Base-by-base conservation (phyloP, 1,140 invertebrate species). In the Drosophila erecta region DNA sequence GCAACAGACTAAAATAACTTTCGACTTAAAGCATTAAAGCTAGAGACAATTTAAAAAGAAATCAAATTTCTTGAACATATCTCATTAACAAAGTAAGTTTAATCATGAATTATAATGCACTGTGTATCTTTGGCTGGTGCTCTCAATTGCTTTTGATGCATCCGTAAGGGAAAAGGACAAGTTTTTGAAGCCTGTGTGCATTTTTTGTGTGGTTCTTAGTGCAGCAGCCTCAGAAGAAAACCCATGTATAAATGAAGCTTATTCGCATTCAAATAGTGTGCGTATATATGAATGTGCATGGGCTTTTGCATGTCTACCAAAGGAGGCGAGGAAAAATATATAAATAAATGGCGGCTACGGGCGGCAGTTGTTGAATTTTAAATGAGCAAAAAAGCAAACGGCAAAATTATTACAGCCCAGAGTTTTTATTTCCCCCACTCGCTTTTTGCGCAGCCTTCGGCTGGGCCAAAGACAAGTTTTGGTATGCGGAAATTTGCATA, bases 321-420 rank as follows among this genome's bases (percentile, higher is more conserved):
- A 56, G 24, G 35, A 57, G 20, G 46, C 37, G 15, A 22, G 40
- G 12, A 20, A 72, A 44, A 72, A 59, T 50, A 72, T 70, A 57
- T 49, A 70, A 70, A 70, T 70, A 85, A 81, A 79, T 85, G 66
- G 81, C 74, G 79, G 57, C 61, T 66, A 38, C 61, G 71, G 64
- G 67, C 79, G 73, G 84, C 69, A 77, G 84, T 89, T 89, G 84
- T 89, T 89, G 84, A 89, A 89, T 89, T 89, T 89, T 71, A 89
- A 89, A 89, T 89, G 84, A 87, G 84, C 84, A 72, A 79, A 79
- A 70, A 79, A 89, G 71, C 84, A 77, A 84, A 87, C 72, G 76
- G 79, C 76, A 76, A 76, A 86, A 86, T 87, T 87, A 86, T 87
- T 87, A 87, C 83, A 87, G 60, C 64, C 83, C 80, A 83, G 51